Base-by-base conservation (phyloP, 2,888 invertebrate genomes). In the Chouioia cunea region DNA sequence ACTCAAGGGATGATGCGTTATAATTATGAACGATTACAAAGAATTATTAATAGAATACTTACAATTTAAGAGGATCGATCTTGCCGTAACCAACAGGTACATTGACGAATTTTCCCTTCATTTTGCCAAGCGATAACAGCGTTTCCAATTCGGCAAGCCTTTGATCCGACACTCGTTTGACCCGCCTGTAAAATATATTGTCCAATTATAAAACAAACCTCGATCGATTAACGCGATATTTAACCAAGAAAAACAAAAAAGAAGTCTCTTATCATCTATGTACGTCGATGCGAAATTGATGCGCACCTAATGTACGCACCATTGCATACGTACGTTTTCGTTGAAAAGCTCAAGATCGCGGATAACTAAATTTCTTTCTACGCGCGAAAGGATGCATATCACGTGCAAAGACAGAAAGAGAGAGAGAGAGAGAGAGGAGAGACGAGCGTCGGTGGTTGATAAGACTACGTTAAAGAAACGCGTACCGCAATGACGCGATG, bases 141-240 rank as follows among this genome's bases (percentile, higher is more conserved):
- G 90, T 89, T 77, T 90, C 89, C 76, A 89, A 80, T 79, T 90
- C 90, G 23, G 89, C 89, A 65, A 90, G 79, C 67, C 89, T 84
- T 78, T 90, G 90, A 79, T 90, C 90, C 23, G 90, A 90, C 23
- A 89, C 87, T 57, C 89, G 84, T 77, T 88, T 89, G 59, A 87
- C 86, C 75, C 89, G 87, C 79, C 76, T 86, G 81, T 71, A 80
- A 83, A 64, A 67, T 3, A 59, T 3, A n/a, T n/a, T n/a, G n/a
- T n/a, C n/a, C 36, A 36, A 10, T 10, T 36, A 10, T 36, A 2
- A 36, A 6, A 27, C 3, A 27, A 20, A 44, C 6, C n/a, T 48
- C n/a, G 4, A 48, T 50, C 50, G 16, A 14, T 52, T 22, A 18
- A 50, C 27, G 18, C n/a, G 50, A 18, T 18, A 0, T n/a, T n/a